Evolutionary conservation across 2,113 vertebrate genomes (phyloP).

Genomic region (Orthonyx spaldingii): DNA sequence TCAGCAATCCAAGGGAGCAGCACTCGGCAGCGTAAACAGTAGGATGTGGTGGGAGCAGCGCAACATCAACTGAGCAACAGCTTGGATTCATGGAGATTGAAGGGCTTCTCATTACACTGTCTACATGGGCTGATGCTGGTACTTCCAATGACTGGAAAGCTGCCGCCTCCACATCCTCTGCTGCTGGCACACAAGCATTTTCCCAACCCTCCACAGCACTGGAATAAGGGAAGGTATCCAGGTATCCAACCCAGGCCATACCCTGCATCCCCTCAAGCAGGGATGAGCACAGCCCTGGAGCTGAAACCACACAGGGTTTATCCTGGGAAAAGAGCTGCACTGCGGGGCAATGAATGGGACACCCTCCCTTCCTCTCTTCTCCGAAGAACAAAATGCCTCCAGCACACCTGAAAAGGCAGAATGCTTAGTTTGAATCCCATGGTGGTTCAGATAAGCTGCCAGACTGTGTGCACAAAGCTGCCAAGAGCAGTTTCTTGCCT

Average conservation of each 20-base stretch:
- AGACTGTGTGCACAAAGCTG: background rate
- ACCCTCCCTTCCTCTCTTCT: background rate
- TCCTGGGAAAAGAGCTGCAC: background rate
- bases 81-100: constrained; percentile 52
- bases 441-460: background rate
- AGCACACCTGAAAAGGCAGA: background rate
- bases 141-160: constrained; percentile 65
- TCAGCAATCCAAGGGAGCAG: constrained; percentile 58
- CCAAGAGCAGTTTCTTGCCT: background rate
- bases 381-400: background rate
- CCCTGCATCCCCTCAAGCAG: background rate
- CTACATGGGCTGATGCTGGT: constrained; percentile 64
- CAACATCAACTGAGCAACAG: constrained; percentile 62
- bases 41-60: constrained; percentile 14
- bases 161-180: constrained; percentile 63
- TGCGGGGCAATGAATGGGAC: accelerated
- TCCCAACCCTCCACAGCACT: background rate
- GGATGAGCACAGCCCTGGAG: background rate
- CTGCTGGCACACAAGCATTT: constrained; percentile 16
- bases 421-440: background rate
- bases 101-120: constrained; percentile 59
- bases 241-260: background rate
- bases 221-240: background rate
- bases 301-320: background rate
- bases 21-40: background rate